Evolutionary conservation across 2,113 vertebrate species (phyloP).

Genomic region (Axis porcinus): DNA sequence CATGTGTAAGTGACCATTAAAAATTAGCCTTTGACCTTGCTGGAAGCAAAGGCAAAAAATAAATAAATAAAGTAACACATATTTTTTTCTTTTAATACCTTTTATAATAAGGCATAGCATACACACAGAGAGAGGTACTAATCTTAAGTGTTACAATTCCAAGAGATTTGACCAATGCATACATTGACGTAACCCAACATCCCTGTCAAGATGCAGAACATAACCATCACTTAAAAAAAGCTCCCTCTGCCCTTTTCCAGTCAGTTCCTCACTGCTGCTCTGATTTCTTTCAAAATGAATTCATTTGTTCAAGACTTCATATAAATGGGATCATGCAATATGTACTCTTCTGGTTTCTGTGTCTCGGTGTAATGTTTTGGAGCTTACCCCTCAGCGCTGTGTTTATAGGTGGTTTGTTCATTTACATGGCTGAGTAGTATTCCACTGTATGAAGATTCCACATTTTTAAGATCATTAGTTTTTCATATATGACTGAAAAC

Average conservation of each 20-base stretch:
- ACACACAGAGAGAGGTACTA: background rate
- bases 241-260: background rate
- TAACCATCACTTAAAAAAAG: background rate
- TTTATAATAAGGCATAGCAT: background rate
- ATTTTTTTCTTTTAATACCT: background rate
- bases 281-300: background rate
- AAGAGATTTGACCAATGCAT: background rate
- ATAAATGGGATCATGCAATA: background rate
- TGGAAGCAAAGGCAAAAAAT: background rate
- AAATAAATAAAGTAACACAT: background rate
- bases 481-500: background rate
- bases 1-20: background rate
- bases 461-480: background rate
- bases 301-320: background rate
- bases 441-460: background rate
- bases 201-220: background rate
- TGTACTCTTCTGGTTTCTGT: background rate
- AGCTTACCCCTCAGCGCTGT: background rate
- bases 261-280: background rate
- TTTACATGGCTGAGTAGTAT: background rate
- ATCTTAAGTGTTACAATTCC: background rate
- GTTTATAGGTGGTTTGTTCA: background rate
- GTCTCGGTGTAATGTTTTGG: background rate
- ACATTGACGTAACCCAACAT: background rate
- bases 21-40: background rate